A percentile compares a stretch with the other conserved stretches of the same genome.
Conservation (phyloP, 1,140 invertebrate species). For the Melipona quadrifasciata region DNA sequence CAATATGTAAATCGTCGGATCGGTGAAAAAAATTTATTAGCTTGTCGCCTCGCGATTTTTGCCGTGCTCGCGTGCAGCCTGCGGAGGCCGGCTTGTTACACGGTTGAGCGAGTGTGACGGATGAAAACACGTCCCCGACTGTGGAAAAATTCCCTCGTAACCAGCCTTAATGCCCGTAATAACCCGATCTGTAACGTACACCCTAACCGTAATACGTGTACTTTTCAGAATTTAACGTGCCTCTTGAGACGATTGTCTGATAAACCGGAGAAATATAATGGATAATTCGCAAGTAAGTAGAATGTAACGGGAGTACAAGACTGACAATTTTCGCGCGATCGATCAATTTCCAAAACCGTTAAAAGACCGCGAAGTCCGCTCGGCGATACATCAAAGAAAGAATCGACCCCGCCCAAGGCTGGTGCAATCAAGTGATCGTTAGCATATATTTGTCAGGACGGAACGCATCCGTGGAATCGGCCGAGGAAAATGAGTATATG, state of each 20-base stretch:
- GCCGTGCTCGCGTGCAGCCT: neutral
- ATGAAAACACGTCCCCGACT: neutral
- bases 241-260: too few relatives aligned
- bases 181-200: neutral
- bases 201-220: too few relatives aligned
- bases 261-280: too few relatives aligned
- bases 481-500: constrained; percentile 13
- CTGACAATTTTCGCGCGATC: too few relatives aligned
- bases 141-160: neutral
- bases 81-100: neutral
- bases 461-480: neutral
- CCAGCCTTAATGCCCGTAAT: neutral
- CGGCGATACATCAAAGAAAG: neutral
- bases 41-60: neutral
- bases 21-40: constrained; percentile 12
- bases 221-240: too few relatives aligned
- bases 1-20: neutral
- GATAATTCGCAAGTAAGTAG: too few relatives aligned
- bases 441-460: constrained; percentile 4
- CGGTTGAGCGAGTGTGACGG: neutral
- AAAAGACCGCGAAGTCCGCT: neutral
- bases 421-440: constrained; percentile 20
- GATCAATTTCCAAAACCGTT: neutral
- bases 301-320: too few relatives aligned
- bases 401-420: neutral